Conservation (phyloP, 2,888 invertebrate species). For the Drosophila mimica region DNA sequence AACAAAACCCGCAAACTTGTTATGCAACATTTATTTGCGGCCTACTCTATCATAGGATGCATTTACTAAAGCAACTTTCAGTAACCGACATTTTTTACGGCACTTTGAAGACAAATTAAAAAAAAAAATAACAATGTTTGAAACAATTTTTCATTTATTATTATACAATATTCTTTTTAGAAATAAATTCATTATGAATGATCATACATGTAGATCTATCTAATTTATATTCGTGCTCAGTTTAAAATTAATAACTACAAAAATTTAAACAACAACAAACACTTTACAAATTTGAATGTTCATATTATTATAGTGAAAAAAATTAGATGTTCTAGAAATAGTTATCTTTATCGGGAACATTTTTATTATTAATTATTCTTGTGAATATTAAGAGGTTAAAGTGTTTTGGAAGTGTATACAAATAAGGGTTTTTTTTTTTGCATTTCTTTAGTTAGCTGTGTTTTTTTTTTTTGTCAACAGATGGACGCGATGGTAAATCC, state of each 20-base stretch:
- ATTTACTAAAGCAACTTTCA: conserved; percentile 6
- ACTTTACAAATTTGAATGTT: neutral
- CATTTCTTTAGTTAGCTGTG: neutral
- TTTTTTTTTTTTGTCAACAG: conserved; percentile 45
- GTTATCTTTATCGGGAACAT: neutral
- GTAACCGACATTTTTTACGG: neutral
- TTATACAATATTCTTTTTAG: too few species aligned
- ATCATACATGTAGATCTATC: neutral
- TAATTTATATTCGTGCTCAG: neutral
- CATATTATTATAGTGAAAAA: neutral
- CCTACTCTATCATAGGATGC: neutral
- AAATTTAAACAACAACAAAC: neutral
- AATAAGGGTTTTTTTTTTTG: neutral
- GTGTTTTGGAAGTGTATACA: conserved; percentile 1
- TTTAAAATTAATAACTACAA: neutral
- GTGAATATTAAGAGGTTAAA: neutral
- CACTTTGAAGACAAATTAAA: neutral
- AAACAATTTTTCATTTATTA: neutral
- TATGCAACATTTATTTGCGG: conserved; percentile 44
- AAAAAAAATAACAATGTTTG: neutral
- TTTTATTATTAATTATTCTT: neutral
- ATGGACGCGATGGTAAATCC: conserved; percentile 32
- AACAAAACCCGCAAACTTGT: conserved; percentile 44
- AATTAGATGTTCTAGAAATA: neutral
- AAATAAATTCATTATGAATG: neutral